These are phyloP conservation scores for Damaliscus lunatus DNA, from an alignment of 2,113 vertebrate genomes.

Conservation along the genomic window DNA sequence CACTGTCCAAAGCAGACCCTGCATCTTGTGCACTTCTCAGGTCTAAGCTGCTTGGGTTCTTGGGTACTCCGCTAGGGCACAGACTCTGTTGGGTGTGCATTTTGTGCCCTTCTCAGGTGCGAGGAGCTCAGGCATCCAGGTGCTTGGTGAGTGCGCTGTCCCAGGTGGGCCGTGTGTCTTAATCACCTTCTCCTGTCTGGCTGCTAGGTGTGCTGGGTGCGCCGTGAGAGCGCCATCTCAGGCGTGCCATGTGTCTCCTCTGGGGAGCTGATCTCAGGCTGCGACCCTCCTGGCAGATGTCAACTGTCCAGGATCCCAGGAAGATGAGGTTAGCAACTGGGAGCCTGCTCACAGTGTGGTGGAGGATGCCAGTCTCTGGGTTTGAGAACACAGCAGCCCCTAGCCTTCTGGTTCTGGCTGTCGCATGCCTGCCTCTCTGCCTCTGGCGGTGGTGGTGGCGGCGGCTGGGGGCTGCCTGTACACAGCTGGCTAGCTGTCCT, in stretches of 20 bases:
- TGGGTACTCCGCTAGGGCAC: background rate
- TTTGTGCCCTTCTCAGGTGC: background rate
- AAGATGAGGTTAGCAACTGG: background rate
- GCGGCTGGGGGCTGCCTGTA: rapidly evolving
- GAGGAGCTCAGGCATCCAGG: background rate
- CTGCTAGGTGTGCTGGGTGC: background rate
- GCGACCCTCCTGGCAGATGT: background rate
- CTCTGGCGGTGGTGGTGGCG: rapidly evolving
- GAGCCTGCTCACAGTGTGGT: background rate
- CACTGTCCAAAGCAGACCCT: background rate
- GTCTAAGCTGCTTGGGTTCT: background rate
- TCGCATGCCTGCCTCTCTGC: rapidly evolving
- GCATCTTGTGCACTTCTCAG: background rate
- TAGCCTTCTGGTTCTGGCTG: background rate
- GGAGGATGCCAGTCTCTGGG: background rate
- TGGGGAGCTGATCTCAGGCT: background rate
- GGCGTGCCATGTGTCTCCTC: rapidly evolving
- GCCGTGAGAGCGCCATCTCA: rapidly evolving
- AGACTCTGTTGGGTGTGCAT: background rate
- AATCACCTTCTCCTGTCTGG: background rate
- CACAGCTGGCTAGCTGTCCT: background rate
- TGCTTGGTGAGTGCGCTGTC: background rate
- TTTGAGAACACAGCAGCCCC: background rate
- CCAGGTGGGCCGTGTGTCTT: background rate
- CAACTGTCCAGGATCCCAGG: background rate